Evolutionary conservation across 2,888 invertebrate species (phyloP), one percentile per base, ranked within the genome.

Genomic region (Parapristionchus giblindavisi): DNA sequence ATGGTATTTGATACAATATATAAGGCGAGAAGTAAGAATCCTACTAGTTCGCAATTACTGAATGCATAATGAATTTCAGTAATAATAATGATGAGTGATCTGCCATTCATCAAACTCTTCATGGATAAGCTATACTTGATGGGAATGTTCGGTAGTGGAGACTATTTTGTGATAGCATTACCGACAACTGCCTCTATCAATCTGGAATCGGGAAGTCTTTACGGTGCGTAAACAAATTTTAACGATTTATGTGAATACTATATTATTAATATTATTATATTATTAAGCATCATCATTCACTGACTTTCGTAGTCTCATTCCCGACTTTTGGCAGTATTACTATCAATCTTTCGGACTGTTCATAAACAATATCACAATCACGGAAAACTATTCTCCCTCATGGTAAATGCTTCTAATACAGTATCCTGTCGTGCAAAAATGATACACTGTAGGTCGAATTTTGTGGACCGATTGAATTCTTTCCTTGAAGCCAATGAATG

Each of bases 41-140:
- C n/a, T 40, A 40, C 21, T 24, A 2, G 8, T 27, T 17, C n/a
- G 29, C 34, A 48, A 1, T 51, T n/a, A n/a, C n/a, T n/a, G n/a
- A 51, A 54, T 1, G 3, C 5, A 3, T 21, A 1, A 4, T 21
- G 3, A 6, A 32, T 48, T 71, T 40, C 21, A 71, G 70, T 73
- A 0, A 60, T 73, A 34, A 48, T 73, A n/a, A 24, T 73, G 5
- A 38, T 61, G 2, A 24, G 43, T 4, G n/a, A 29, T 21, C 24
- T 51, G 0, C 24, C 43, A 4, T 17, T n/a, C 21, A 34, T 51
- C 29, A 38, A 51, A 24, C 14, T 27, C 0, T 24, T 73, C 21
- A 8, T 73, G 60, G 60, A 73, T 27, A 73, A 61, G 51, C 17
- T 73, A 61, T 60, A 73, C 60, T 48, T 61, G 34, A 61, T 61